Evolutionary conservation across 2,888 invertebrate genomes (phyloP), one percentile per base, ranked within the genome.

Genomic region (Polyploca ridens): DNA sequence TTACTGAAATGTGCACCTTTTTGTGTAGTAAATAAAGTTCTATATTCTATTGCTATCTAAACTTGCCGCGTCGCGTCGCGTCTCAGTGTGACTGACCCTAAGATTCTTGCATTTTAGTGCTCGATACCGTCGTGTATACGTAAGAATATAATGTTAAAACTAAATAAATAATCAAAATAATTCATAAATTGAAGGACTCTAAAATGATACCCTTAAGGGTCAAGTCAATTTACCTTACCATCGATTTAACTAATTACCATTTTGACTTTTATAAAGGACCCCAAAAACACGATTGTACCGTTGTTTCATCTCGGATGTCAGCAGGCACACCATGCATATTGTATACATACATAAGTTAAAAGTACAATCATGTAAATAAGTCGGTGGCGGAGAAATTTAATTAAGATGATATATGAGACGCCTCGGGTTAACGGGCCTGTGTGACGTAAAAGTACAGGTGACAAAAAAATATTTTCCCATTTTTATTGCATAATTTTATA

Each of bases 361-460:
- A 84, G 89, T 88, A 89, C 88, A 89, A 84, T 88, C 89, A 87
- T 89, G 91, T 91, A 91, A 93, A 90, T 89, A 91, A 88, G 88
- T 85, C 82, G 76, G 79, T 83, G 85, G 80, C 78, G 84, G 90
- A 89, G 94, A 93, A 93, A 94, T 94, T 94, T 94, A 93, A 94
- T 94, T 93, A 94, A 92, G 90, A 93, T 94, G 94, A 94, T 93
- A 93, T 93, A 94, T 89, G 93, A 91, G 88, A 84, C 85, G 84
- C 84, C 80, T 71, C 75, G 78, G 77, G 84, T 83, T 91, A 92
- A 91, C 92, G 90, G 90, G 86, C 83, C 82, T 72, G 66, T 78
- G 66, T 77, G 79, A 80, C 82, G 78, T 77, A 62, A 66, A 64
- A 62, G 88, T 90, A 92, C 86, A 68, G 88, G 85, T 86, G 70